Evolutionary conservation across 2,113 vertebrate species (phyloP), one percentile per base, ranked within the genome.

Genomic region (Notothenia rossii): DNA sequence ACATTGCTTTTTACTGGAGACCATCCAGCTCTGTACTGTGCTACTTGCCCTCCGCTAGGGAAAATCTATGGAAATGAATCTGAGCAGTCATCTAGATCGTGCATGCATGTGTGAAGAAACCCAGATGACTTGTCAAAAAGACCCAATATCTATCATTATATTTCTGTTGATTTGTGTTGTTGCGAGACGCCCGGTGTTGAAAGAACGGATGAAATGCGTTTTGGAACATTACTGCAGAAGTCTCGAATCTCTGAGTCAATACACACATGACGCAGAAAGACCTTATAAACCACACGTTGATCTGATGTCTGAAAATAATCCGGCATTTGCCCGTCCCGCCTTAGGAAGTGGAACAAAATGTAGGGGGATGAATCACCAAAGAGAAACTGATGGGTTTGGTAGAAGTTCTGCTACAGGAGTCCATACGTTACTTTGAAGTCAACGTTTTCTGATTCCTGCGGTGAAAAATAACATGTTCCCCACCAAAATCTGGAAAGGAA

Each of bases 401-500:
- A 7, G 60, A 61, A 53, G 69, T 45, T 48, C 22, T 75, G 64
- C 22, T 60, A 2, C 69, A 60, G 51, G 71, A 77, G 72, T 75
- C 75, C 29, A 29, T 29, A 29, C 29, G 29, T 29, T 29, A 29
- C 29, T 29, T 29, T 29, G 25, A 25, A 25, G 25, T 25, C 25
- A 29, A 2, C 25, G 25, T 3, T 25, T 25, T 25, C 25, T 25
- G 25, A 25, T 25, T 25, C 29, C 10, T 54, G 67, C 51, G 56
- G 45, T 75, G 70, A 82, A 78, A 85, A 84, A 85, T 75, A 76
- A 82, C 55, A 78, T 55, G 76, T 61, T 75, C 48, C 25, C 70
- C 46, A 81, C 61, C 53, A 76, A 85, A 75, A 61, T 79, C 20
- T 22, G 54, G 76, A 36, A 86, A 91, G 92, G 86, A 92, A 89